Conservation (phyloP, 2,797 vertebrate genomes). For the Paratrypauchen microcephalus region DNA sequence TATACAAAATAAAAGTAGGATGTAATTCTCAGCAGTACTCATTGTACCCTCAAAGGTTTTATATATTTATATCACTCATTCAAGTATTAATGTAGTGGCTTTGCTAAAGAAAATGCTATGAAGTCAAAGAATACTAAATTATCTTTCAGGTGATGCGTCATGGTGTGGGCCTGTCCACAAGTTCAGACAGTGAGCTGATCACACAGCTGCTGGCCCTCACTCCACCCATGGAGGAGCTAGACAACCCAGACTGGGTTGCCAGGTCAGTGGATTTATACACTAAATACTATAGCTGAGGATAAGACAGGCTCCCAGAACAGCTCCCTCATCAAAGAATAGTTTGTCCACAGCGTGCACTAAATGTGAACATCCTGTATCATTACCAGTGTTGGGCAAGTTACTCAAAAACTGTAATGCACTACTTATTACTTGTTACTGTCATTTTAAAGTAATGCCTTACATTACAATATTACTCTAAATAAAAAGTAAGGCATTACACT, state of each 20-base stretch:
- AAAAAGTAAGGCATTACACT: too few species aligned
- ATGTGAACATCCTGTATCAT: too few species aligned
- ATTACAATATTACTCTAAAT: too few species aligned
- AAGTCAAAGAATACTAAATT: slow-evolving; percentile 4
- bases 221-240: slow-evolving; percentile 90
- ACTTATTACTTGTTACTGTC: too few species aligned
- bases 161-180: slow-evolving; percentile 94
- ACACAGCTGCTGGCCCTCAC: slow-evolving; percentile 95
- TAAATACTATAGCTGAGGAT: neutral
- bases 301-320: neutral
- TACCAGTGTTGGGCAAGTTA: too few species aligned
- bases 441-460: too few species aligned
- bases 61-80: too few species aligned
- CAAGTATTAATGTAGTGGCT: too few species aligned
- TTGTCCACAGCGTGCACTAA: too few species aligned
- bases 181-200: slow-evolving; percentile 97
- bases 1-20: neutral
- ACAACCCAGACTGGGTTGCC: slow-evolving; percentile 94
- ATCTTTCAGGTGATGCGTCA: slow-evolving; percentile 88
- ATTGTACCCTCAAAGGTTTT: neutral
- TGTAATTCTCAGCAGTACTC: neutral
- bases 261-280: slow-evolving; percentile 73
- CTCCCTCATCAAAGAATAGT: too few species aligned
- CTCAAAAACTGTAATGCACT: too few species aligned
- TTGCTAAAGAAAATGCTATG: too few species aligned